phyloP scores from a whole-genome alignment of 2,113 vertebrate species.

The Gobiocypris rarus region DNA sequence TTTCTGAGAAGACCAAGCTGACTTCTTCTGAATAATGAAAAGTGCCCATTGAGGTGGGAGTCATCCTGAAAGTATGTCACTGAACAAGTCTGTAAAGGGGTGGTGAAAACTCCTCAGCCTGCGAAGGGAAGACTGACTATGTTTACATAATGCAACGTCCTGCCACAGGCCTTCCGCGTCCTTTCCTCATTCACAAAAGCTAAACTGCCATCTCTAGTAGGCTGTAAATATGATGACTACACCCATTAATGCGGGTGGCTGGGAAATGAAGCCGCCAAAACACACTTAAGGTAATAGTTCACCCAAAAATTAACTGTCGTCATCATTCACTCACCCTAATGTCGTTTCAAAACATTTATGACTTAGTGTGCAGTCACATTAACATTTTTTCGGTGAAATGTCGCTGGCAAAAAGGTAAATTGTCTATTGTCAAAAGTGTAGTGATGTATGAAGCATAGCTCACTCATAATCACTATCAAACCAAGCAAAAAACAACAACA shows the following conservation, averaged over 20 bases:
- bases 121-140: conserved; percentile 5
- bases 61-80: conserved; percentile 60
- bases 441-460: background rate
- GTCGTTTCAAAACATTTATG: background rate
- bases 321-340: background rate
- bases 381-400: background rate
- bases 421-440: background rate
- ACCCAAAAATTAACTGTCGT: background rate
- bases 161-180: background rate
- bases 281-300: background rate
- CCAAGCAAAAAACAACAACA: background rate
- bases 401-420: background rate
- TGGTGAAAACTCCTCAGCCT: conserved; percentile 21
- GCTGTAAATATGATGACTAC: background rate
- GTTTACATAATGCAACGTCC: conserved; percentile 29
- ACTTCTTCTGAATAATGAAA: conserved; percentile 28
- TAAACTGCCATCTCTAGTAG: background rate
- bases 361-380: background rate
- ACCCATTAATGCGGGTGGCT: background rate
- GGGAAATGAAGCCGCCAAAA: background rate
- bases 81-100: conserved; percentile 61
- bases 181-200: conserved; percentile 21
- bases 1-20: conserved; percentile 13
- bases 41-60: conserved; percentile 29
- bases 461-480: background rate